Evolutionary conservation across 1,140 invertebrate species (phyloP).

Genomic region (Hylyphantes graminicola): DNA sequence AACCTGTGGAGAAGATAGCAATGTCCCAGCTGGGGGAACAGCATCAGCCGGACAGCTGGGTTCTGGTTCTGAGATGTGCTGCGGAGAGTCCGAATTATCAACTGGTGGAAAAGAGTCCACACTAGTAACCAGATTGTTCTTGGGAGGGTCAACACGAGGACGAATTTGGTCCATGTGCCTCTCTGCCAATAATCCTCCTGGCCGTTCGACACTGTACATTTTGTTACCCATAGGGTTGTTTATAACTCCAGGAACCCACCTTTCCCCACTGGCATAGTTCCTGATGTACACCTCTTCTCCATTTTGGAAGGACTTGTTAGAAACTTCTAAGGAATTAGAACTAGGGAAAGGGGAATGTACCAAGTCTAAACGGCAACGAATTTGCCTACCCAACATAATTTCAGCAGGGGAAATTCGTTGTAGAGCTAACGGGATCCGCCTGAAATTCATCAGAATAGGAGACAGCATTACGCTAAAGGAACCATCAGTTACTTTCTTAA

Average conservation of each 20-base stretch:
- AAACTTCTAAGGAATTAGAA: not conserved
- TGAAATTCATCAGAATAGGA: conserved; percentile 9
- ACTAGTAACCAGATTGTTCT: not conserved
- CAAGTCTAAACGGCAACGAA: conserved; percentile 14
- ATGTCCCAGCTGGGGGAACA: not conserved
- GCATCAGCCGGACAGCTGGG: not conserved
- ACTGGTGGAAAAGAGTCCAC: not conserved
- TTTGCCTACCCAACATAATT: conserved; percentile 12
- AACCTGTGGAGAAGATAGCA: not conserved
- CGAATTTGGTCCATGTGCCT: conserved; percentile 4
- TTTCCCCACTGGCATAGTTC: not conserved
- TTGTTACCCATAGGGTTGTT: not conserved
- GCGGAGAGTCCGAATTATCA: not conserved
- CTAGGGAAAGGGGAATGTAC: not conserved
- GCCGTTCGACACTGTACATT: not conserved
- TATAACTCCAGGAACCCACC: conserved; percentile 12
- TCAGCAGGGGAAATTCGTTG: conserved; percentile 9
- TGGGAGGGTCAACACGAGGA: not conserved
- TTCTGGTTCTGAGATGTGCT: not conserved
- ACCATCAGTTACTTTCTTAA: not conserved
- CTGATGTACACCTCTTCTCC: not conserved
- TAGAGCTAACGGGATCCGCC: not conserved
- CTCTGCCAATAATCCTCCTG: not conserved
- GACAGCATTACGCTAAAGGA: conserved; percentile 8
- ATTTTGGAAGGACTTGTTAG: not conserved